Evolutionary conservation across 2,113 vertebrate genomes (phyloP).

Genomic region (Neomonachus schauinslandi): DNA sequence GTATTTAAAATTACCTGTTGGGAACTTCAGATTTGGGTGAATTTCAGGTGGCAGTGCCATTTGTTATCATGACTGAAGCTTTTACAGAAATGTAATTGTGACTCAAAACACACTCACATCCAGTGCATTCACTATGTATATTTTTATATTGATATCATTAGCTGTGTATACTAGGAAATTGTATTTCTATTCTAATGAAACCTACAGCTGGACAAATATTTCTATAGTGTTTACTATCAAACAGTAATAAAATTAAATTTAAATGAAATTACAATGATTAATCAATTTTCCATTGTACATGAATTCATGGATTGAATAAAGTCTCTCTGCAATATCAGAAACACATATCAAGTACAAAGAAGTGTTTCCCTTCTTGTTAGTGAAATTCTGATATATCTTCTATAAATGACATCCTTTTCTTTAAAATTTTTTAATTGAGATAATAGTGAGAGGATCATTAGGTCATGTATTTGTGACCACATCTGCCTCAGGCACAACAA

Average conservation of each 20-base stretch:
- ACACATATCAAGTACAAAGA: not conserved
- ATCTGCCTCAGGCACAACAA: not conserved
- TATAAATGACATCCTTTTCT: not conserved
- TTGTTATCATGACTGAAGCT: not conserved
- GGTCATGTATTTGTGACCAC: too few relatives aligned
- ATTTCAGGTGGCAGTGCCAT: not conserved
- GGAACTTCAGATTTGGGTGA: not conserved
- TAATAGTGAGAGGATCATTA: not conserved
- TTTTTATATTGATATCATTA: not conserved
- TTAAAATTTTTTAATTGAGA: not conserved
- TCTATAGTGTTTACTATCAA: not conserved
- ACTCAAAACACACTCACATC: not conserved
- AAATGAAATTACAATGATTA: not conserved
- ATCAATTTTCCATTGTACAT: not conserved
- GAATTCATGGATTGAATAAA: not conserved
- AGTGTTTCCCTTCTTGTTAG: not conserved
- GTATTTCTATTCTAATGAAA: not conserved
- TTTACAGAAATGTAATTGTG: not conserved
- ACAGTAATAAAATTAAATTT: not conserved
- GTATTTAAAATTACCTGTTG: not conserved
- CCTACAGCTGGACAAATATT: not conserved
- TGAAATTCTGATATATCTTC: not conserved
- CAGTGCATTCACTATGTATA: not conserved
- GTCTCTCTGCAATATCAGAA: not conserved
- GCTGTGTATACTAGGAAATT: not conserved